These are phyloP conservation scores for Daktulosphaira vitifoliae DNA, from an alignment of 1,140 invertebrate genomes.

Conservation along the genomic window DNA sequence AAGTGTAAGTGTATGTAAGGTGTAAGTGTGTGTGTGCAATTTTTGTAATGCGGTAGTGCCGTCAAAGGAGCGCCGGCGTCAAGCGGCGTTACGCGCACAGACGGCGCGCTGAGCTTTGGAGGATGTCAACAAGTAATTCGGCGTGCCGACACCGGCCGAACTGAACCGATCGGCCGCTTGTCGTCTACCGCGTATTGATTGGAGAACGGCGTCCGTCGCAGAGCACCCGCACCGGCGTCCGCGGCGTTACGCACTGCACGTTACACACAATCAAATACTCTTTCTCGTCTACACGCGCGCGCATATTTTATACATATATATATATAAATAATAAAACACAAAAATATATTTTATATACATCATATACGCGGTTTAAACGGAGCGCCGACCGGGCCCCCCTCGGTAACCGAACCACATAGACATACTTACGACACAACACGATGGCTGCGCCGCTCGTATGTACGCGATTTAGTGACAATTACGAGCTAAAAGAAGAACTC, in stretches of 20 bases:
- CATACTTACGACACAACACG: constrained; percentile 18
- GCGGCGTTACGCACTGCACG: constrained; percentile 29
- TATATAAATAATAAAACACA: too few relatives aligned
- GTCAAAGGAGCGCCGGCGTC: constrained; percentile 29
- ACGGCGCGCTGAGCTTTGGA: background rate
- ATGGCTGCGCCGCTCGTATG: constrained; percentile 62
- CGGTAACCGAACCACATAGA: background rate
- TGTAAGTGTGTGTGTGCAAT: too few relatives aligned
- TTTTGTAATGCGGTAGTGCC: too few relatives aligned
- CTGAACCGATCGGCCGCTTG: constrained; percentile 7
- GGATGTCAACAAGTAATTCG: constrained; percentile 30
- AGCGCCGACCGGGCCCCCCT: constrained; percentile 4
- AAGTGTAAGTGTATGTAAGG: too few relatives aligned
- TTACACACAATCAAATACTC: background rate
- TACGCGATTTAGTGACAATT: constrained; percentile 96
- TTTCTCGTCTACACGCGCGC: background rate
- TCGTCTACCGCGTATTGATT: constrained; percentile 23
- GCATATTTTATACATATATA: too few relatives aligned
- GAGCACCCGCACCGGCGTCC: constrained; percentile 29
- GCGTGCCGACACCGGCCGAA: constrained; percentile 4
- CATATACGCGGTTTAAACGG: background rate
- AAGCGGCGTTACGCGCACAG: constrained; percentile 1
- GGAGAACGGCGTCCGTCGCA: constrained; percentile 19
- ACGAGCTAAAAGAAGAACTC: constrained; percentile 98
- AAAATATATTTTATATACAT: too few relatives aligned